phyloP scores from a whole-genome alignment of 2,888 invertebrate species.

The Syritta pipiens region DNA sequence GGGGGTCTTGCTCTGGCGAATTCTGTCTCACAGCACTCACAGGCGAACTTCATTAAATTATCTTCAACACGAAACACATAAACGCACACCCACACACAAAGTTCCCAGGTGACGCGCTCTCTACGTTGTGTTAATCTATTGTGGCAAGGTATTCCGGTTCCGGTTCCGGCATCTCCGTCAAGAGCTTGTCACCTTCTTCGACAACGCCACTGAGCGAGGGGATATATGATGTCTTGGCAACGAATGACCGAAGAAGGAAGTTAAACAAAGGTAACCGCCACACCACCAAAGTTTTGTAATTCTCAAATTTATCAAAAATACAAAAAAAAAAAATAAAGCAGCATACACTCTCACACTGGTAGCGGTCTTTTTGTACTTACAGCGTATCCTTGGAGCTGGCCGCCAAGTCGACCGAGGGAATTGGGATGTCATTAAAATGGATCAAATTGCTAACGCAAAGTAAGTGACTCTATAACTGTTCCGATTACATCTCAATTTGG shows the following conservation, averaged over 20 bases:
- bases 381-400: slow-evolving; percentile 14
- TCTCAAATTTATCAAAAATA: too few relatives aligned
- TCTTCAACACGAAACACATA: too few relatives aligned
- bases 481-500: slow-evolving; percentile 22
- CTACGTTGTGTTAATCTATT: slow-evolving; percentile 17
- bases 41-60: slow-evolving; percentile 22
- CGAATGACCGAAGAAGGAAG: slow-evolving; percentile 14
- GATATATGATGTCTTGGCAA: neutral
- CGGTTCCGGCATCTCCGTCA: neutral
- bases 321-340: too few relatives aligned
- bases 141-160: neutral
- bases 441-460: slow-evolving; percentile 67
- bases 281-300: neutral
- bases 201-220: slow-evolving; percentile 5
- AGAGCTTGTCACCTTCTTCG: slow-evolving; percentile 4
- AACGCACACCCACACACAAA: too few relatives aligned
- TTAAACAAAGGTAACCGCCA: slow-evolving; percentile 37
- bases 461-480: slow-evolving; percentile 37
- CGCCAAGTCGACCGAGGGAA: slow-evolving; percentile 30
- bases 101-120: slow-evolving; percentile 6
- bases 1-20: too few relatives aligned
- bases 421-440: slow-evolving; percentile 67
- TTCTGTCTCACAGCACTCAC: slow-evolving; percentile 20
- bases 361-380: slow-evolving; percentile 13
- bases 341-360: too few relatives aligned